Evolutionary conservation across 2,888 invertebrate species (phyloP).

Genomic region (Sycophila texana): DNA sequence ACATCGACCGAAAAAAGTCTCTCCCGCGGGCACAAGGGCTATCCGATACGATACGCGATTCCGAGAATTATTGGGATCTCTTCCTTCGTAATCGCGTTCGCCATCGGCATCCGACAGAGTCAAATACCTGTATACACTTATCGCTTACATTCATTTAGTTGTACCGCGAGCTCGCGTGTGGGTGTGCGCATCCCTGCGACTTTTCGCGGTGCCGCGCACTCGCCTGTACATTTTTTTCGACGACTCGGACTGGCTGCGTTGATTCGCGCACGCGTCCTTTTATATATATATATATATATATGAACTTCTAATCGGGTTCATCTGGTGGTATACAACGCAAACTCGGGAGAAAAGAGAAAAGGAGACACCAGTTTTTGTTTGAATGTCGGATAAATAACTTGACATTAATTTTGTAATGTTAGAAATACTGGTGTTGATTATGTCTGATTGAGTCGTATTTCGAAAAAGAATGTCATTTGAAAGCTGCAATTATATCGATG

Average conservation of each 20-base stretch:
- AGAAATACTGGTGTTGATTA: background rate
- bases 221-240: background rate
- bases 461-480: background rate
- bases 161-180: slow-evolving; percentile 29
- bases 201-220: no score
- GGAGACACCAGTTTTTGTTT: slow-evolving; percentile 6
- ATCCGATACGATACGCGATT: slow-evolving; percentile 61
- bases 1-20: slow-evolving; percentile 8
- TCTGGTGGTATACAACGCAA: background rate
- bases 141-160: slow-evolving; percentile 52
- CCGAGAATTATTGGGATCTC: slow-evolving; percentile 63
- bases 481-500: background rate
- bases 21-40: slow-evolving; percentile 44
- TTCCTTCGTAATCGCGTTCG: slow-evolving; percentile 62
- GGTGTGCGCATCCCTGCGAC: slow-evolving; percentile 4
- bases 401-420: slow-evolving; percentile 19
- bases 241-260: slow-evolving; percentile 3
- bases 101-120: slow-evolving; percentile 58
- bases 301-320: slow-evolving; percentile 15
- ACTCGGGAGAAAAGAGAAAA: background rate
- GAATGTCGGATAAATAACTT: background rate
- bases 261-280: slow-evolving; percentile 2
- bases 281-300: background rate
- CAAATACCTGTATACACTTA: slow-evolving; percentile 55
- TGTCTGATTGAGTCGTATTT: slow-evolving; percentile 6